A percentile compares a stretch with the other conserved stretches of the same genome.
These are phyloP conservation scores for Ophiothrix spiculata DNA, from an alignment of 35 echinoderm and acorn worm species.

Conservation along the genomic window DNA sequence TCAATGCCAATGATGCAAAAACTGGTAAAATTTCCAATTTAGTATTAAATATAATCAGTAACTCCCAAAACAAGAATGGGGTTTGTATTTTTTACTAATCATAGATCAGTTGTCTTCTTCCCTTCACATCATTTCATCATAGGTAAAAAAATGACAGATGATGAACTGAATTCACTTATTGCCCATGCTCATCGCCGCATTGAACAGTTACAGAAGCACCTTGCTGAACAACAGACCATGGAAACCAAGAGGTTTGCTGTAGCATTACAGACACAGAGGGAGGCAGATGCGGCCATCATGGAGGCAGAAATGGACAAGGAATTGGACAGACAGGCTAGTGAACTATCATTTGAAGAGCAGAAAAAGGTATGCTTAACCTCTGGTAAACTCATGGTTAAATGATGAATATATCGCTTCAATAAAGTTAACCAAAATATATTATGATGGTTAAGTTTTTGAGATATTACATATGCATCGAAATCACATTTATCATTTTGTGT, in stretches of 20 bases:
- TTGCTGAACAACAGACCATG: constrained; percentile 85
- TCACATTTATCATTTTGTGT: neutral
- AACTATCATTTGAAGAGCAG: constrained; percentile 59
- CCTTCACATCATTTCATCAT: neutral
- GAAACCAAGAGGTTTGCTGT: constrained; percentile 64
- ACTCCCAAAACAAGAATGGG: no score
- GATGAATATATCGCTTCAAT: neutral
- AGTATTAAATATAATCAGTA: no score
- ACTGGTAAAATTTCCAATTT: no score
- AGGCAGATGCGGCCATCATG: constrained; percentile 53
- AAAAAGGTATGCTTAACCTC: constrained; percentile 82
- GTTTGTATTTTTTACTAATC: no score
- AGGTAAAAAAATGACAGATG: constrained; percentile 90
- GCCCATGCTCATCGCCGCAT: constrained; percentile 80
- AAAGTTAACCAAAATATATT: no score
- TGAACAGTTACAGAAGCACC: constrained; percentile 84
- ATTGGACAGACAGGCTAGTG: constrained; percentile 59
- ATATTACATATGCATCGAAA: neutral
- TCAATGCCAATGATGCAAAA: no score
- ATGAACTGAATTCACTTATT: constrained; percentile 94
- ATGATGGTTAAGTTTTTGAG: no score
- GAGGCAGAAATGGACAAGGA: constrained; percentile 53
- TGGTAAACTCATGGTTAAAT: neutral
- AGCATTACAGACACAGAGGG: constrained; percentile 60
- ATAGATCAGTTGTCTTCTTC: no score